Evolutionary conservation across 1,140 invertebrate genomes (phyloP), one percentile per base, ranked within the genome.

Genomic region (Eciton burchellii): DNA sequence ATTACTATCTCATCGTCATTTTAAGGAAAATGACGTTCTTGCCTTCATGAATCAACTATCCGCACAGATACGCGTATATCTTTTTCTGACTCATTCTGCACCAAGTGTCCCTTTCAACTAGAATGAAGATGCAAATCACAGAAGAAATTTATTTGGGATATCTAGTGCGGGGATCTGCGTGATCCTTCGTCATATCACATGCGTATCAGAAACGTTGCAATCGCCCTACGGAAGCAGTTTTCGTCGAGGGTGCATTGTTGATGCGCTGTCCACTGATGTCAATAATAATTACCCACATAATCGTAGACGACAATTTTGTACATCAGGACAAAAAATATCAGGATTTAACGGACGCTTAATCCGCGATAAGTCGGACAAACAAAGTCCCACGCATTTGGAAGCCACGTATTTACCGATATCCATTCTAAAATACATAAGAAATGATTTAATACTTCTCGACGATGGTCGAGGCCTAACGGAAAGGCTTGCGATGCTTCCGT

Each of bases 181-280:
- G 68, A 86, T 86, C 82, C 47, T 21, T 5, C 60, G 72, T 72
- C 24, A 45, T 0, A 81, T 72, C 24, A 45, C 1, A 35, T 35
- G 35, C 52, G 52, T 12, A 8, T 57, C n/a, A 35, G 16, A 12
- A 74, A 47, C n/a, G 47, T 62, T 12, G 12, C n/a, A 35, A 35
- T 49, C 19, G 21, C 3, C 12, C 24, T 0, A 19, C 24, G 57
- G 8, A 6, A 74, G 6, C 21, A 63, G 9, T 24, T 73, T 60
- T 49, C 8, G 43, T 63, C 35, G 65, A n/a, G n/a, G n/a, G n/a
- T n/a, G n/a, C n/a, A n/a, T n/a, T n/a, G n/a, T n/a, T n/a, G n/a
- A n/a, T n/a, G n/a, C n/a, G n/a, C n/a, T n/a, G n/a, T n/a, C n/a
- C n/a, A n/a, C n/a, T n/a, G n/a, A n/a, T n/a, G n/a, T n/a, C n/a